Conservation (phyloP, 2,113 vertebrate genomes). For the Elachura formosa region DNA sequence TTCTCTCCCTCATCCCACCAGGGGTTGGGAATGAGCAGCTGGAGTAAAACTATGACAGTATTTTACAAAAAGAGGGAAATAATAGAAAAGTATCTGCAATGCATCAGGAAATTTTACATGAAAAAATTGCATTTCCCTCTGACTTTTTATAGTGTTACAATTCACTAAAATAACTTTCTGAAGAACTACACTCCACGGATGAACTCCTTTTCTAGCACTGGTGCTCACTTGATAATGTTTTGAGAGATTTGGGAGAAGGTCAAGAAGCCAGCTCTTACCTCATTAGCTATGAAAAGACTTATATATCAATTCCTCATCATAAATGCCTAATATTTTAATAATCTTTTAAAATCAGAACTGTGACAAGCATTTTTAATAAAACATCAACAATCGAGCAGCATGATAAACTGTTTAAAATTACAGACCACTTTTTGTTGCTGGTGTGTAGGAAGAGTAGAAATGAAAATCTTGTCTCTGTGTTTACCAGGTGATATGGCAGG, state of each 20-base stretch:
- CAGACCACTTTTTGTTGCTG: neutral
- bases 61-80: neutral
- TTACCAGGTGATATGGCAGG: neutral
- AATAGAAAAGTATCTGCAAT: neutral
- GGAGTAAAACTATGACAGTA: neutral
- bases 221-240: neutral
- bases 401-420: neutral
- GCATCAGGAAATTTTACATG: neutral
- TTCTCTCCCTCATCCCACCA: neutral
- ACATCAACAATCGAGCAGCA: neutral
- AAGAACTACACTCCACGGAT: neutral
- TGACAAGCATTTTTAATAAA: neutral
- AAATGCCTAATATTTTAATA: neutral
- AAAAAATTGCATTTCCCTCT: neutral
- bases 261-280: neutral
- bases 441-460: neutral
- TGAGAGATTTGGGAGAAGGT: neutral
- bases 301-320: neutral
- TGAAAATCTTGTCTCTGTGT: neutral
- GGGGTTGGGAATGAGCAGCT: fast-evolving
- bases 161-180: neutral
- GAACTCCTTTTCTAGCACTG: neutral
- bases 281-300: neutral
- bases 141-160: neutral
- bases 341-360: neutral